Conservation (phyloP, 1,140 invertebrate species). For the Lethrus apterus region DNA sequence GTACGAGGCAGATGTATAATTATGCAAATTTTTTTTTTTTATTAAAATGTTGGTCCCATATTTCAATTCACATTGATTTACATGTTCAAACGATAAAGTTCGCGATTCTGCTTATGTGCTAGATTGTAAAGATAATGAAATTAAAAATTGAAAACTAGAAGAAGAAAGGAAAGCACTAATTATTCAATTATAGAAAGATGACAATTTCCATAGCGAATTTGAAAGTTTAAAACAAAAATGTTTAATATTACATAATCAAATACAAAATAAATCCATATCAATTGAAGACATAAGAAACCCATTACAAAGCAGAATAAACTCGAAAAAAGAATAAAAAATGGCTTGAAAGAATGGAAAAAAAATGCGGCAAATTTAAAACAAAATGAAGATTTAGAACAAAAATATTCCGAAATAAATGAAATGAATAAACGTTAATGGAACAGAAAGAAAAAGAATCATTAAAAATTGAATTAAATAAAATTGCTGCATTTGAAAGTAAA, state of each 20-base stretch:
- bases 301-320: slow-evolving; percentile 43
- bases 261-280: slow-evolving; percentile 32
- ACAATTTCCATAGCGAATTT: slow-evolving; percentile 48
- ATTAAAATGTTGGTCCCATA: too few species aligned
- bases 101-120: slow-evolving; percentile 21
- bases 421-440: slow-evolving; percentile 34
- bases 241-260: slow-evolving; percentile 38
- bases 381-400: slow-evolving; percentile 58
- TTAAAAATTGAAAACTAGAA: slow-evolving; percentile 29
- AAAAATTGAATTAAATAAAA: slow-evolving; percentile 39
- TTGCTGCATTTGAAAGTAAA: slow-evolving; percentile 36
- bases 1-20: too few species aligned
- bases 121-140: slow-evolving; percentile 38
- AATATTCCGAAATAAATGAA: slow-evolving; percentile 38
- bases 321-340: slow-evolving; percentile 46
- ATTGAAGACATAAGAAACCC: slow-evolving; percentile 32
- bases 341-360: slow-evolving; percentile 68
- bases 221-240: slow-evolving; percentile 41
- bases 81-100: slow-evolving; percentile 21
- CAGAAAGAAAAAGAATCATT: slow-evolving; percentile 38
- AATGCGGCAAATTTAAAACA: slow-evolving; percentile 67
- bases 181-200: slow-evolving; percentile 44
- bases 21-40: too few species aligned
- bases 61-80: too few species aligned
- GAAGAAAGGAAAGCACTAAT: slow-evolving; percentile 38